phyloP scores from a whole-genome alignment of 2,797 vertebrate species.

The Pseudochaenichthys georgianus region DNA sequence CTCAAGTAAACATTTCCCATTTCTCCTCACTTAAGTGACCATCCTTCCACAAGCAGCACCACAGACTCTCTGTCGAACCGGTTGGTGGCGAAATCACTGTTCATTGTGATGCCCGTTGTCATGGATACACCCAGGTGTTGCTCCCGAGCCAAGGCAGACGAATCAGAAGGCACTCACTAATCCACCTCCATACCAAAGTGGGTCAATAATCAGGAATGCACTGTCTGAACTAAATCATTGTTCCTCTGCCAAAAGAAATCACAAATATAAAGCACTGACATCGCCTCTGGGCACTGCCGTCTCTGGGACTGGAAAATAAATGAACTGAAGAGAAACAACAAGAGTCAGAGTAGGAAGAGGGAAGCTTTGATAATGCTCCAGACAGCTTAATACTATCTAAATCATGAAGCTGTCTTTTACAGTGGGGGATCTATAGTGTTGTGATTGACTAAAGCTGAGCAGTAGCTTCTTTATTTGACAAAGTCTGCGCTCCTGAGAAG shows the following conservation, averaged over 20 bases:
- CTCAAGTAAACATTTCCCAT: constrained; percentile 44
- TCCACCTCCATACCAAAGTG: constrained; percentile 76
- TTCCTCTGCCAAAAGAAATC: constrained; percentile 78
- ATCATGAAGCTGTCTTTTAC: constrained; percentile 52
- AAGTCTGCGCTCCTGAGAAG: constrained; percentile 75
- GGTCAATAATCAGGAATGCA: constrained; percentile 79
- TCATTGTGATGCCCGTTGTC: constrained; percentile 81
- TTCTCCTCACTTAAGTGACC: constrained; percentile 43
- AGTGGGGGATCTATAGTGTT: constrained; percentile 48
- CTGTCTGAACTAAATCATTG: constrained; percentile 79
- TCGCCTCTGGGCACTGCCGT: constrained; percentile 58
- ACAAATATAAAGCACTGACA: constrained; percentile 68
- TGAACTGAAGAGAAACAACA: constrained; percentile 58
- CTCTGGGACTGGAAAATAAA: constrained; percentile 60
- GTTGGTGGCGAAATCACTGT: constrained; percentile 83
- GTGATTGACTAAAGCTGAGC: constrained; percentile 54
- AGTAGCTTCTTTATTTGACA: constrained; percentile 62
- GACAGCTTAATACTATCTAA: constrained; percentile 65
- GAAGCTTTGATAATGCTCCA: constrained; percentile 71
- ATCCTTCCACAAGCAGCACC: constrained; percentile 58
- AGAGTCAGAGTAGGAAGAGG: constrained; percentile 48
- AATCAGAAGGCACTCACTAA: constrained; percentile 71
- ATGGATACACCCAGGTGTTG: constrained; percentile 85
- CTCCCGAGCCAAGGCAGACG: constrained; percentile 64
- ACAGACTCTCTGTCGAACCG: constrained; percentile 87